Conservation (phyloP, 2,113 vertebrate species). For the Ovis canadensis region DNA sequence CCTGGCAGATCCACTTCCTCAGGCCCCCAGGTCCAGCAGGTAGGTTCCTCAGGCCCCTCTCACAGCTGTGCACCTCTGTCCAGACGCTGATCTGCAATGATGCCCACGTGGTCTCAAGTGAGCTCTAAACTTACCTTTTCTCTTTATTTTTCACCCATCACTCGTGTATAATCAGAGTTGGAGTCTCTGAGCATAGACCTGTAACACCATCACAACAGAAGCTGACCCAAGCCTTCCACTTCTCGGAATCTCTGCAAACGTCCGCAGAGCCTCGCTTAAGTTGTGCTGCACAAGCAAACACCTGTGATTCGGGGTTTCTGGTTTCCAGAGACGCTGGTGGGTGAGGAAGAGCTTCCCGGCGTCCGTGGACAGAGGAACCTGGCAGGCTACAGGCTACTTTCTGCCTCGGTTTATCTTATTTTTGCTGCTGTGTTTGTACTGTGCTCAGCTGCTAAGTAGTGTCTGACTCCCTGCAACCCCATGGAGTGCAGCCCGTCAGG, state of each 20-base stretch:
- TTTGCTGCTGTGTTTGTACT: neutral
- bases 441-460: neutral
- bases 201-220: neutral
- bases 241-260: neutral
- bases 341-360: neutral
- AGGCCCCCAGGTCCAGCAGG: neutral
- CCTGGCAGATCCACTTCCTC: rapidly evolving
- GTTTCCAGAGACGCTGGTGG: neutral
- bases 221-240: neutral
- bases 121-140: neutral
- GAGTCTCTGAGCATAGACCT: rapidly evolving
- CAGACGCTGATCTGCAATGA: rapidly evolving
- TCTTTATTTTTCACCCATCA: neutral
- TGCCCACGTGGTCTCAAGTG: rapidly evolving
- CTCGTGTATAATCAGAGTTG: neutral
- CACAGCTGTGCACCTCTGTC: rapidly evolving
- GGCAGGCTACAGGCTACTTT: neutral
- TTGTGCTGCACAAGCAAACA: neutral
- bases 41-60: rapidly evolving
- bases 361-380: neutral
- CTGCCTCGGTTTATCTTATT: neutral
- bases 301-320: neutral
- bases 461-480: neutral
- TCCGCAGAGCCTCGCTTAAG: neutral
- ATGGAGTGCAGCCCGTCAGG: neutral